phyloP scores from a whole-genome alignment of 2,113 vertebrate species.

The Callipepla squamata region DNA sequence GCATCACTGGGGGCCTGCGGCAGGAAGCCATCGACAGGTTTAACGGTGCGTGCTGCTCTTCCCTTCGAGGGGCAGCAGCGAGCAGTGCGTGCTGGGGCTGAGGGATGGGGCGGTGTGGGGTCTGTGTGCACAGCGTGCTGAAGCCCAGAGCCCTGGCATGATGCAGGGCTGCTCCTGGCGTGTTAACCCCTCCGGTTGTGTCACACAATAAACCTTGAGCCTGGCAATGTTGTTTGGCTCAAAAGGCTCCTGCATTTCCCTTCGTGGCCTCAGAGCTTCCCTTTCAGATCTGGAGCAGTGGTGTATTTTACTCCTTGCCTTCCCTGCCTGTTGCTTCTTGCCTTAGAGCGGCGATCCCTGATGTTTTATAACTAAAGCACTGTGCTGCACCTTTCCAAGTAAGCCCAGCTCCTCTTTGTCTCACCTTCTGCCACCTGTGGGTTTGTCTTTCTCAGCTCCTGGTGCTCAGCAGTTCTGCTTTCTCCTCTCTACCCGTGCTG shows the following conservation, averaged over 20 bases:
- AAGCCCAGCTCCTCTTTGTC: background rate
- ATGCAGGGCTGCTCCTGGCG: rapidly evolving
- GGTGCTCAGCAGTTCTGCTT: conserved; percentile 99
- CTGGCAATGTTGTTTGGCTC: background rate
- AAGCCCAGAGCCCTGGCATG: rapidly evolving
- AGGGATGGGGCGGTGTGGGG: rapidly evolving
- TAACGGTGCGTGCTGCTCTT: conserved; percentile 80
- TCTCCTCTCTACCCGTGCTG: conserved; percentile 94
- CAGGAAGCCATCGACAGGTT: conserved; percentile 98
- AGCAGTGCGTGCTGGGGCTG: background rate
- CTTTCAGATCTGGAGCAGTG: background rate
- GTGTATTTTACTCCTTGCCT: background rate
- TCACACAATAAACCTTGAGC: background rate
- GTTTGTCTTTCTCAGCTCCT: conserved; percentile 83
- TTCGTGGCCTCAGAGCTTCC: background rate
- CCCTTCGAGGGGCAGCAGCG: rapidly evolving
- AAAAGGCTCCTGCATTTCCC: background rate
- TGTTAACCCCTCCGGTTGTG: rapidly evolving
- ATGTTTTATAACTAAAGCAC: background rate
- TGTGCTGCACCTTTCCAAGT: background rate
- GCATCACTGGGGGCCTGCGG: conserved; percentile 92
- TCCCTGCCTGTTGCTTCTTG: background rate
- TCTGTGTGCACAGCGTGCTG: background rate
- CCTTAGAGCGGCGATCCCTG: rapidly evolving
- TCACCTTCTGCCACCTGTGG: conserved; percentile 9